Percentiles rank a stretch among this genome's conserved stretches.
These are phyloP conservation scores for Caenorhabditis tropicalis DNA, from an alignment of 1,140 invertebrate genomes.

Conservation along the genomic window DNA sequence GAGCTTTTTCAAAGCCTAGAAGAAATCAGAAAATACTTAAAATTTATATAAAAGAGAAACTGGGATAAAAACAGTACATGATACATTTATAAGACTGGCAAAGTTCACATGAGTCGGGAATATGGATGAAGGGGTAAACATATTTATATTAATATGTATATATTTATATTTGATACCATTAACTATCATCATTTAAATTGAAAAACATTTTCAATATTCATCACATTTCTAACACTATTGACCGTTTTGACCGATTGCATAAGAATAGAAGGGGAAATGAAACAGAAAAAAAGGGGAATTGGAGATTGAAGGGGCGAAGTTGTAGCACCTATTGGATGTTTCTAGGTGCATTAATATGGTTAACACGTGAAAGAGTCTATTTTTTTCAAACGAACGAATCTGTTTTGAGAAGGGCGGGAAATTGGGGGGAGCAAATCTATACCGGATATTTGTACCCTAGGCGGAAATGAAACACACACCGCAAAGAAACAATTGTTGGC, in stretches of 20 bases:
- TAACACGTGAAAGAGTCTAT: neutral
- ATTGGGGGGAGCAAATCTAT: neutral
- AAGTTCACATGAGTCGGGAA: too few relatives aligned
- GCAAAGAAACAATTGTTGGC: neutral
- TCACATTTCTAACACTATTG: constrained; percentile 2
- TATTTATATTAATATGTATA: neutral
- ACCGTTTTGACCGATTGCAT: constrained; percentile 19
- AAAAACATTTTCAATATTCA: constrained; percentile 1
- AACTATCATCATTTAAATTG: neutral
- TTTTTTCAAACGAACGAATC: constrained; percentile 3
- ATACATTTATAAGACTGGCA: too few relatives aligned
- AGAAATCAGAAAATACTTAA: too few relatives aligned
- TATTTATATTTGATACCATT: neutral
- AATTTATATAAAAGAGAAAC: too few relatives aligned
- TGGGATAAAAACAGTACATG: too few relatives aligned
- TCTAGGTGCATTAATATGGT: neutral
- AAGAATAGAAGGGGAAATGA: neutral
- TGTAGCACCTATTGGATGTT: neutral
- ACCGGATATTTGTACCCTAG: constrained; percentile 41
- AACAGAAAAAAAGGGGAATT: neutral
- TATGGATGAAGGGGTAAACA: neutral
- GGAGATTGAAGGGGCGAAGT: constrained; percentile 8
- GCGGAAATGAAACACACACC: neutral
- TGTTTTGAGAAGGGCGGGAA: neutral
- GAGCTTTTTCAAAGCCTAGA: neutral